Evolutionary conservation across 2,113 vertebrate genomes (phyloP).

Genomic region (Cricetomys ansorgei): DNA sequence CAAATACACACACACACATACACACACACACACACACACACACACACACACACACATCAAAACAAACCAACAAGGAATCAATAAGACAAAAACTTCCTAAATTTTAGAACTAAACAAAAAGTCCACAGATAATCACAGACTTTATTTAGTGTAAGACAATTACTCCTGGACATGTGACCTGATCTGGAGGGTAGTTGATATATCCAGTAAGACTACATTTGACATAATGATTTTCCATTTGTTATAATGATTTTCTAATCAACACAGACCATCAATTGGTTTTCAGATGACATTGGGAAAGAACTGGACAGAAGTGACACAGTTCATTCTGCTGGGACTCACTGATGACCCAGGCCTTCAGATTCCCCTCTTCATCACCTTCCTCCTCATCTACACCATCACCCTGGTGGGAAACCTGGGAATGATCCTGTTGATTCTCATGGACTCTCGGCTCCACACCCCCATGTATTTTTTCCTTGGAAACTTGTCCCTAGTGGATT

Average conservation of each 20-base stretch:
- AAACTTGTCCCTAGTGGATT: conserved; percentile 21
- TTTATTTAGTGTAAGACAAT: not conserved
- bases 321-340: conserved; percentile 26
- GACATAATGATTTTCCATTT: not conserved
- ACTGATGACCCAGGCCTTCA: not conserved
- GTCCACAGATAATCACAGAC: not conserved
- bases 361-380: not conserved
- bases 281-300: not conserved
- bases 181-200: too few relatives aligned
- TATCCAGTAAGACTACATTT: not conserved
- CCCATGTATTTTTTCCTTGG: conserved; percentile 31
- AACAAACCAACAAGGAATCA: not conserved
- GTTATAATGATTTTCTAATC: not conserved
- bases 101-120: not conserved
- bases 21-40: too few relatives aligned
- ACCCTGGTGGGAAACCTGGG: not conserved
- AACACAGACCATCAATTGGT: rapidly evolving
- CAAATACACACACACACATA: too few relatives aligned
- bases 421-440: not conserved
- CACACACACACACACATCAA: too few relatives aligned
- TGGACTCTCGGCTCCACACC: not conserved
- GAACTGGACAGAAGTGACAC: not conserved
- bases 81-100: not conserved
- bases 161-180: not conserved
- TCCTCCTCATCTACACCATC: not conserved